Base-by-base conservation (phyloP, 2,113 vertebrate genomes). In the Muntiacus muntjak region DNA sequence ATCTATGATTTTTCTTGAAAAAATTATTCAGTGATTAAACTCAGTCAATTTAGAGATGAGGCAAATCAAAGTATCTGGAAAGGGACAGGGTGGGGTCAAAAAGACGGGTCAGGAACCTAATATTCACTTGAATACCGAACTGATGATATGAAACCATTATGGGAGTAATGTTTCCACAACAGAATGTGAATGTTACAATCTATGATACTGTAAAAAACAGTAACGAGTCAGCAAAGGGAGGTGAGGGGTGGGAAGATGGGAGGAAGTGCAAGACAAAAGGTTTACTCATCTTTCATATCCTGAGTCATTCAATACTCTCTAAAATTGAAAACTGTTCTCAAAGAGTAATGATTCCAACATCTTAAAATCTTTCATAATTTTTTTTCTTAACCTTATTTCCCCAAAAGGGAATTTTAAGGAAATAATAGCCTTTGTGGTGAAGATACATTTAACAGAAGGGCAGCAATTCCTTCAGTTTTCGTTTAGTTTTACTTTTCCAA, bases 381-480 rank as follows among this genome's bases (percentile, higher is more conserved):
- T 47, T 87, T 96, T 97, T 96, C 52, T 98, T 97, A 98, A 96
- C 83, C 92, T 95, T 95, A 57, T 67, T 97, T 96, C 36, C 92
- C 52, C 92, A 94, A 83, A 92, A 84, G 92, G 47, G 52, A 36
- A 87, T 95, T 78, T 71, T 91, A 91, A 93, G 83, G 89, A 95
- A 97, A 94, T 89, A 83, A 52, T 88, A 30, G 62, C 71, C 96
- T 52, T 62, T 71, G 45, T 40, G 40, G 54, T 58, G 47, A 94
- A 76, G 47, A 91, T 30, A 23, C 74, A 85, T 47, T 91, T 74
- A 94, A 86, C 40, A 26, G 47, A 93, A 95, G 60, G 28, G 19
- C 50, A 83, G 47, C 19, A 79, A 87, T 55, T 91, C 43, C 14
- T 94, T 93, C 26, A 28, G 40, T 52, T 95, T 71, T 67, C 36